These are phyloP conservation scores for Bombycilla garrulus DNA, from an alignment of 2,113 vertebrate species.

Conservation along the genomic window DNA sequence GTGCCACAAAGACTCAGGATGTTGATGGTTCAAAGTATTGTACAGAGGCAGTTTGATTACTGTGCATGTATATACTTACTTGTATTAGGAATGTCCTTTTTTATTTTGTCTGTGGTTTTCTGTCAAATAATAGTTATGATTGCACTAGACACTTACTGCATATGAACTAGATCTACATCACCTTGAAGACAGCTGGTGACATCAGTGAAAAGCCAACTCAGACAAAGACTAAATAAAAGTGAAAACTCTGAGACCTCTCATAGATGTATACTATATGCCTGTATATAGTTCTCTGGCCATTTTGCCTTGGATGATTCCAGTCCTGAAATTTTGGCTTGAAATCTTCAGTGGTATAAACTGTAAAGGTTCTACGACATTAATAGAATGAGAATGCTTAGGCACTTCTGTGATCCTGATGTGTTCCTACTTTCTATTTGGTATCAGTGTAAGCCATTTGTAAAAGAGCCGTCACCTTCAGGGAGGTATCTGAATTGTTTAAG, in stretches of 20 bases:
- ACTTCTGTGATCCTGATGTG: neutral
- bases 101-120: neutral
- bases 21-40: neutral
- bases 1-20: slow-evolving; percentile 58
- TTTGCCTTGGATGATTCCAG: neutral
- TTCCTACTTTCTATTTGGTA: neutral
- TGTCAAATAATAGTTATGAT: neutral
- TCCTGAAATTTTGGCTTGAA: neutral
- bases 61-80: neutral
- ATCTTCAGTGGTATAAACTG: neutral
- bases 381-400: neutral
- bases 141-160: neutral
- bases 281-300: neutral
- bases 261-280: neutral
- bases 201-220: neutral
- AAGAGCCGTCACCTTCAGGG: neutral
- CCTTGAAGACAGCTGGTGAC: neutral
- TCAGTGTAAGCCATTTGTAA: neutral
- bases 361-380: neutral
- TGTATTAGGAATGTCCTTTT: neutral
- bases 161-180: neutral
- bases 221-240: neutral
- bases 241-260: neutral
- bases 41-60: neutral
- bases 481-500: neutral